Percentiles rank a stretch among this genome's conserved stretches.
Evolutionary conservation across 2,888 invertebrate genomes (phyloP).

Genomic region (Limnephilus auricula): DNA sequence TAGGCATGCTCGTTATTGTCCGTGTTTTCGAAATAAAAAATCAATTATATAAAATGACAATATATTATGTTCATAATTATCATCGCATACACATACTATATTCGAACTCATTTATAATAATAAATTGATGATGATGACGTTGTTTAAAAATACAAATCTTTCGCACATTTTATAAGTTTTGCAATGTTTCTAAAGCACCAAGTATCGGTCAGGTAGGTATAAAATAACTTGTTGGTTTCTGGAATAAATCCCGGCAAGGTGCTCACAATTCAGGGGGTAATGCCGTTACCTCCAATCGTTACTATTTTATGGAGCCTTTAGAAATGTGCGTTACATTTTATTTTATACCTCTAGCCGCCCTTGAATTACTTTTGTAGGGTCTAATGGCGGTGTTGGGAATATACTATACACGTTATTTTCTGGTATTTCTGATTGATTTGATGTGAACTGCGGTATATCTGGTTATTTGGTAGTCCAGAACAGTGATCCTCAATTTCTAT

Average conservation of each 20-base stretch:
- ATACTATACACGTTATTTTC: not conserved
- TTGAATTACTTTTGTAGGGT: not conserved
- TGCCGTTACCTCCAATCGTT: conserved; percentile 18
- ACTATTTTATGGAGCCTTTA: conserved; percentile 26
- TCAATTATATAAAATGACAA: not conserved
- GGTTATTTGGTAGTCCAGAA: not conserved
- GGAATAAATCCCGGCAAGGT: not conserved
- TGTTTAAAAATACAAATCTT: not conserved
- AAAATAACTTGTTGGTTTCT: conserved; percentile 2
- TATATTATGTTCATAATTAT: no score
- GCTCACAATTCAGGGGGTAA: not conserved
- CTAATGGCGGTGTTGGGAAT: not conserved
- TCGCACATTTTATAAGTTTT: not conserved
- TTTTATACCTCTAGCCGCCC: conserved; percentile 16
- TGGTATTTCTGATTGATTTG: not conserved
- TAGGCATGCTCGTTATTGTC: not conserved
- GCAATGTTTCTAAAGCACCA: not conserved
- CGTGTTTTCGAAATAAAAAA: no score
- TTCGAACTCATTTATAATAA: not conserved
- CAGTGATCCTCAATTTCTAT: not conserved
- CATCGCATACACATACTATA: no score
- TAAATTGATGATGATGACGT: no score
- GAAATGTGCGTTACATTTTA: conserved; percentile 24
- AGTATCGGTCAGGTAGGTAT: not conserved
- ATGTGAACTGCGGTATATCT: not conserved